Base-by-base conservation (phyloP, 2,113 vertebrate genomes). In the Elaphurus davidianus region DNA sequence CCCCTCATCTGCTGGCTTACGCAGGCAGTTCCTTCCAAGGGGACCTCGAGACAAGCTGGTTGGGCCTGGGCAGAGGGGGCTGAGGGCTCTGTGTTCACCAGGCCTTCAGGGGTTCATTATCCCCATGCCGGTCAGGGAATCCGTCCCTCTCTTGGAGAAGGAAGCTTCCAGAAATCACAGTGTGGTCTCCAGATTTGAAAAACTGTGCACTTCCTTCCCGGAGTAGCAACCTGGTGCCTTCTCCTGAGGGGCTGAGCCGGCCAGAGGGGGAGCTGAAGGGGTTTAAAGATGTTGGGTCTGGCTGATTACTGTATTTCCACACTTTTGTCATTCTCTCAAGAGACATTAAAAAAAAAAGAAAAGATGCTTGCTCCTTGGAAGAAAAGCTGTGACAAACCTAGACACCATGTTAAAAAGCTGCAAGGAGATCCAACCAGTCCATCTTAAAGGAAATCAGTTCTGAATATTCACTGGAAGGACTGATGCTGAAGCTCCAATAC, bases 241-340 rank as follows among this genome's bases (percentile, higher is more conserved):
- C 52, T 79, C 90, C 52, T 0, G 7, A 59, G 78, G 89, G 89
- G n/a, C 96, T 50, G 30, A 57, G 84, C 55, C 15, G 71, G 64
- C 87, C 64, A 82, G 83, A 95, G 87, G 2, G 19, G 84, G 84
- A 59, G 84, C 2, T 2, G 67, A 84, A 91, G 55, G 25, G 52
- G 40, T 33, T 85, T 19, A 8, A 36, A 67, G 95, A 40, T 88
- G 10, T 23, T 33, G 19, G 78, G 54, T 89, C 83, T 92, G 85
- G 50, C 82, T 45, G 40, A 86, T 23, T 78, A 71, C 12, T 52
- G n/a, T 8, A 92, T 36, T n/a, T 9, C 45, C 79, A n/a, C 3
- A 1, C 3, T 23, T 91, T 45, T 94, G 97, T 76, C 91, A 36
- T 74, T 28, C 85, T 95, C 81, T 94, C 97, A 92, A 74, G n/a